Evolutionary conservation across 2,113 vertebrate species (phyloP), one percentile per base, ranked within the genome.

Genomic region (Gavialis gangeticus): DNA sequence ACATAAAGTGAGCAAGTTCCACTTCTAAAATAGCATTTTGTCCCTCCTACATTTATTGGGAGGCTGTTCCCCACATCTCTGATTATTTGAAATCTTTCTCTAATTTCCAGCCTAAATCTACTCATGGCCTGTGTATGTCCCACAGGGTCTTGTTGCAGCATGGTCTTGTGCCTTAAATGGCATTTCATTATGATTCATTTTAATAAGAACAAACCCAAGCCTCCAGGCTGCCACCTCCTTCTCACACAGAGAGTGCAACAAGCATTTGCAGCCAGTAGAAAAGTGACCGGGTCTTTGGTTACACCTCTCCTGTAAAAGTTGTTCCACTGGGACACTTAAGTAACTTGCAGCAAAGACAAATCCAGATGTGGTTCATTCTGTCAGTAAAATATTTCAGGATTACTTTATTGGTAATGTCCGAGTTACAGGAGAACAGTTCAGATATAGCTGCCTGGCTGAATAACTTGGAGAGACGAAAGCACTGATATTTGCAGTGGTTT

Each of bases 401-500:
- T 77, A 10, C 82, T 82, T 54, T 85, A n/a, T 71, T 22, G 81
- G 11, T 91, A 71, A 54, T 55, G 67, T 89, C 90, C 91, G 76
- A 12, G 10, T 75, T 92, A 56, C n/a, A 54, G 77, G 79, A 78
- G 10, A 86, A n/a, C 37, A 56, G 18, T 58, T 60, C 55, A 77
- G 78, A 7, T 58, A 75, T 3, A 95, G 34, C 77, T 96, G 93
- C 91, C 79, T 94, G 69, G 79, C 84, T 93, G 90, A 86, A 93
- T 95, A 94, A 69, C 8, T 69, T 27, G 63, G 3, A 37, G 80
- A 84, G 92, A 87, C 63, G 89, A 83, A 94, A 66, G 78, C 34
- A 15, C 21, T 80, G 64, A n/a, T 91, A 76, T 95, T 86, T 95
- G 87, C 58, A 59, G 75, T 88, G 37, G 91, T 94, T 95, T 95